Evolutionary conservation across 2,888 invertebrate species (phyloP), one percentile per base, ranked within the genome.

Genomic region (Bursaphelenchus okinawaensis): DNA sequence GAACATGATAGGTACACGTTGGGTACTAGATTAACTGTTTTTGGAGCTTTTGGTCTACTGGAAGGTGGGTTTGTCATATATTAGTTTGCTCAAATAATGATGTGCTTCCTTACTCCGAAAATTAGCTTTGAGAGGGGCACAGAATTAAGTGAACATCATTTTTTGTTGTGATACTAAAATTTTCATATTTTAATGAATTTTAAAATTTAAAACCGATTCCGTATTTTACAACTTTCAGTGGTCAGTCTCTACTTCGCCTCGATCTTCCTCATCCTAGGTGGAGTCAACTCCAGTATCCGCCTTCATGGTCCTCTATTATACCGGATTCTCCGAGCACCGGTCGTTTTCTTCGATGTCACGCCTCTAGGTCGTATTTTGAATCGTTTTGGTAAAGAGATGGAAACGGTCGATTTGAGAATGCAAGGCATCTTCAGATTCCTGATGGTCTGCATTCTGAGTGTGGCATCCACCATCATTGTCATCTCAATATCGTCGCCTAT

Each of bases 11-110:
- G 29, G 55, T 62, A 57, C 56, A 31, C 62, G 9, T 19, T 66
- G 9, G 61, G 51, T 7, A 54, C 79, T 55, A 73, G 85, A 20
- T 81, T 86, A 6, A 83, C 83, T 4, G 84, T 86, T 23, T 86
- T 86, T 70, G 85, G 83, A 9, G 81, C 69, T 19, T 63, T 83
- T 19, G 83, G 84, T 9, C 31, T 75, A 40, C 67, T 66, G 9
- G 81, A 82, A 71, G 68, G 77, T 75, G 57, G n/a, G n/a, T n/a
- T n/a, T n/a, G n/a, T n/a, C n/a, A n/a, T n/a, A n/a, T n/a, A n/a
- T n/a, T 16, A 29, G 51, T 20, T n/a, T n/a, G n/a, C n/a, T n/a
- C n/a, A n/a, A n/a, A n/a, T n/a, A n/a, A n/a, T n/a, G n/a, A n/a
- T n/a, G n/a, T n/a, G n/a, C n/a, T n/a, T n/a, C n/a, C n/a, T n/a